A percentile compares a stretch with the other conserved stretches of the same genome.
phyloP scores from a whole-genome alignment of 2,797 vertebrate genomes.

The Chelon auratus region DNA sequence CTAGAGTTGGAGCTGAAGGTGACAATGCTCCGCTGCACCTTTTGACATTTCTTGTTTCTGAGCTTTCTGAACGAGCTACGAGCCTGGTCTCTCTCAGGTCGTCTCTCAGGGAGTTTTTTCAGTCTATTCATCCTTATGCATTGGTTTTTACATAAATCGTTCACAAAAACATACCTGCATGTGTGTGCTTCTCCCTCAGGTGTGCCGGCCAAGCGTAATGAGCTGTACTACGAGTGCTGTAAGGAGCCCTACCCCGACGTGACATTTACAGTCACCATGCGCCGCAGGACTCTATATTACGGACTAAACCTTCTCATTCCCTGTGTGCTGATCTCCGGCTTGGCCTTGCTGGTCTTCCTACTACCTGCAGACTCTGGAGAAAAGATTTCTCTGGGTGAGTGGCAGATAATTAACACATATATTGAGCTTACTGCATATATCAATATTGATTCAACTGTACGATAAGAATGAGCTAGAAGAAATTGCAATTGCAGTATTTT shows the following conservation, averaged over 20 bases:
- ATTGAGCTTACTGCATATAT: neutral
- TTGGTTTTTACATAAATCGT: neutral
- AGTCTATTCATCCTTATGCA: neutral
- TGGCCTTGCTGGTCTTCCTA: slow-evolving; percentile 92
- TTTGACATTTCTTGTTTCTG: neutral
- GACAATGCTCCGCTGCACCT: slow-evolving; percentile 14
- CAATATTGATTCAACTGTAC: neutral
- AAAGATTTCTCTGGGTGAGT: slow-evolving; percentile 92
- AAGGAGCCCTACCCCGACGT: slow-evolving; percentile 95
- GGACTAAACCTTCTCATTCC: slow-evolving; percentile 94
- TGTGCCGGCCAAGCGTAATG: slow-evolving; percentile 92
- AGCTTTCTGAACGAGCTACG: neutral
- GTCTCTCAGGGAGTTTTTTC: neutral
- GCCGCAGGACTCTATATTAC: slow-evolving; percentile 91
- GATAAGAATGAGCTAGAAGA: neutral
- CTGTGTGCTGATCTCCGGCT: slow-evolving; percentile 92
- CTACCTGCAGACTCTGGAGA: slow-evolving; percentile 94
- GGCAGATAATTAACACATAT: neutral
- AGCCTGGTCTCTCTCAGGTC: slow-evolving; percentile 3
- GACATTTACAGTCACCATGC: slow-evolving; percentile 94
- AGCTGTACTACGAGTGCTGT: slow-evolving; percentile 93
- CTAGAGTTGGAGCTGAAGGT: slow-evolving; percentile 21
- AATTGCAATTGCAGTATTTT: neutral
- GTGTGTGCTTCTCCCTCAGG: slow-evolving; percentile 72
- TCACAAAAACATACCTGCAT: slow-evolving; percentile 1